A percentile compares a stretch with the other conserved stretches of the same genome.
Conservation (phyloP, 2,888 invertebrate genomes). For the Taphrorychus bicolor region DNA sequence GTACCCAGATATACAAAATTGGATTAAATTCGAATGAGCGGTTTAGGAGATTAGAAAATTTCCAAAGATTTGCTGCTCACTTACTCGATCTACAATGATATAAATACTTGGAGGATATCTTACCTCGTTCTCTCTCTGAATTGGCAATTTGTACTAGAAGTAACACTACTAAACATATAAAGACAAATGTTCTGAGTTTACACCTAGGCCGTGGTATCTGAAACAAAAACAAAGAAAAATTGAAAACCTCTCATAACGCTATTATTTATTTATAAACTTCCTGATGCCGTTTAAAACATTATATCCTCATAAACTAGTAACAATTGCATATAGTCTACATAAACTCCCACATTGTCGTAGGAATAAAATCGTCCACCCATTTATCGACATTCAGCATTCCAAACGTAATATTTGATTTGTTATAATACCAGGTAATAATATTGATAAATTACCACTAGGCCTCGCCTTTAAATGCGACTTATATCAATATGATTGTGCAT, state of each 20-base stretch:
- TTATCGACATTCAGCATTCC: too few species aligned
- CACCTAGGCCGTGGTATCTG: conserved; percentile 53
- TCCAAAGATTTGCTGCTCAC: too few species aligned
- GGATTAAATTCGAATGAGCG: too few species aligned
- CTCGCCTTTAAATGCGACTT: conserved; percentile 13
- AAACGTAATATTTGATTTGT: neutral
- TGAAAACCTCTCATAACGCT: too few species aligned
- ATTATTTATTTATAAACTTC: too few species aligned
- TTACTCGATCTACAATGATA: too few species aligned
- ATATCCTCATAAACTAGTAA: too few species aligned
- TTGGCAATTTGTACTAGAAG: conserved; percentile 55
- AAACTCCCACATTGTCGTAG: neutral
- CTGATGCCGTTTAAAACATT: too few species aligned
- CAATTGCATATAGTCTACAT: neutral
- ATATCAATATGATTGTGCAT: conserved; percentile 4
- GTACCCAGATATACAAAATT: too few species aligned
- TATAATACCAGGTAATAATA: neutral
- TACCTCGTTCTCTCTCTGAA: conserved; percentile 50
- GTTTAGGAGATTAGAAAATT: too few species aligned
- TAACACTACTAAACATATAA: conserved; percentile 53
- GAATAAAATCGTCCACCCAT: neutral
- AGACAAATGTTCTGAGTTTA: conserved; percentile 49
- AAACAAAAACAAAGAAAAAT: too few species aligned
- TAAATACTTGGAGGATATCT: neutral
- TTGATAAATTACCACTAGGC: conserved; percentile 4